phyloP scores from a whole-genome alignment of 1,140 invertebrate genomes.

The Cyphomyrmex costatus region DNA sequence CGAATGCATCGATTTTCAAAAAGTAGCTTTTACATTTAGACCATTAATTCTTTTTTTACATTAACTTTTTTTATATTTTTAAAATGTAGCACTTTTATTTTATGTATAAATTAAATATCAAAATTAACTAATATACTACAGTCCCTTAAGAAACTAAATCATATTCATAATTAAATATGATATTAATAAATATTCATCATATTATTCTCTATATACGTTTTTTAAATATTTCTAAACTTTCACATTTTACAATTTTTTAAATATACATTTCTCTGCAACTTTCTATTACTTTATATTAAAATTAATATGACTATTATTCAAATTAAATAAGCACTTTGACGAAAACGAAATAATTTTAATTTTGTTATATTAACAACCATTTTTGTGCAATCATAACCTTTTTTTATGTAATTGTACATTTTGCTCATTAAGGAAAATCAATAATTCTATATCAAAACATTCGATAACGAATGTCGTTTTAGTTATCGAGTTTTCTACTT shows the following conservation, averaged over 20 bases:
- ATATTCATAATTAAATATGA: background rate
- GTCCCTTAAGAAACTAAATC: background rate
- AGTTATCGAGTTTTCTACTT: conserved; percentile 9
- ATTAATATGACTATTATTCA: background rate
- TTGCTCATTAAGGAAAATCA: background rate
- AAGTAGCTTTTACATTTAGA: no score
- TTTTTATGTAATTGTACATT: background rate
- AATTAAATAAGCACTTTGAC: background rate
- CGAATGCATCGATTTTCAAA: background rate
- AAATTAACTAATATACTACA: conserved; percentile 26
- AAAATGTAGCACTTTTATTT: background rate
- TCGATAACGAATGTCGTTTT: background rate
- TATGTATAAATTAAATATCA: background rate
- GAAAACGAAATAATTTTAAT: background rate
- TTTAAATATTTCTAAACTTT: background rate
- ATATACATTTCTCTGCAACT: background rate
- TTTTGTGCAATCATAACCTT: background rate
- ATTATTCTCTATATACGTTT: background rate
- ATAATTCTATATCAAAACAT: background rate
- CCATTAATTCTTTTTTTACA: background rate
- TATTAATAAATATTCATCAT: background rate
- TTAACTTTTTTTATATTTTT: background rate
- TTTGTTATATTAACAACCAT: background rate
- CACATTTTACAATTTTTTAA: no score
- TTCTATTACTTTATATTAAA: background rate